Conservation (phyloP, 2,113 vertebrate species). For the human region GRCh38 chr14:93977501-93978000, state of each 20-base stretch:
- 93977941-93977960: neutral
- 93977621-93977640: neutral
- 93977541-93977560: neutral
- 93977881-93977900: fast-evolving
- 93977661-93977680: neutral
- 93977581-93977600: neutral
- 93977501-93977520: neutral
- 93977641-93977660: neutral
- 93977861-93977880: neutral
- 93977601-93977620: fast-evolving
- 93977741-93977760: neutral
- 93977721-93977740: neutral
- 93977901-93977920: neutral
- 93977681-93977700: neutral
- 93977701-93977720: neutral
- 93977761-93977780: neutral
- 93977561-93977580: neutral
- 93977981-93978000: neutral
- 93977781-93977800: neutral
- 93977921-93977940: neutral
- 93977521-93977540: neutral
- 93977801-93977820: neutral
- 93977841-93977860: neutral
- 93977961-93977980: neutral
- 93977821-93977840: neutral